A percentile compares a stretch with the other conserved stretches of the same genome.
Evolutionary conservation across 64 coral and sea anemone genomes (phyloP).

Genomic region (Pachyseris speciosa): DNA sequence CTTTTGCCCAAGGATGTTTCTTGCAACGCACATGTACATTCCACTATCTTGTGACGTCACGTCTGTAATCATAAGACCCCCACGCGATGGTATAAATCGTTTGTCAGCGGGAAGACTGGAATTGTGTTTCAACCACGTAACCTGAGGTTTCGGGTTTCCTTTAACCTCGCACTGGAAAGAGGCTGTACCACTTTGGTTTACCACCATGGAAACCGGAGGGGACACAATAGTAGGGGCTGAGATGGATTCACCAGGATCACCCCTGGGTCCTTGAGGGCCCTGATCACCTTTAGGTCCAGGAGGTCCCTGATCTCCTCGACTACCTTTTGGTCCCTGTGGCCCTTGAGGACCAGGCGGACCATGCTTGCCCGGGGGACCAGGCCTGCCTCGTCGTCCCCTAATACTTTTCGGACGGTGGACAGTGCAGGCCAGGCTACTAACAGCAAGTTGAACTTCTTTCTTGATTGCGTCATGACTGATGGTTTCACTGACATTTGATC

Average conservation of each 20-base stretch:
- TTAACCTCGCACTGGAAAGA: too few relatives aligned
- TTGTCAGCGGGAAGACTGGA: not conserved
- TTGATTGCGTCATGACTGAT: not conserved
- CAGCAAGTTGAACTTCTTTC: constrained; percentile 1
- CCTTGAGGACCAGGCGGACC: constrained; percentile 21
- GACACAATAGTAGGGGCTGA: constrained; percentile 18
- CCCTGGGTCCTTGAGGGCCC: too few relatives aligned
- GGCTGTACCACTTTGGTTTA: too few relatives aligned
- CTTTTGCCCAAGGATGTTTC: constrained; percentile 31
- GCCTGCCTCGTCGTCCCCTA: constrained; percentile 46
- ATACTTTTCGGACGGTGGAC: constrained; percentile 33
- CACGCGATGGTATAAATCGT: not conserved
- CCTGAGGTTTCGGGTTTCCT: constrained; percentile 59
- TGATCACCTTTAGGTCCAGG: too few relatives aligned
- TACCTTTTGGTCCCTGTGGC: constrained; percentile 29
- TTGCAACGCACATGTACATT: too few relatives aligned
- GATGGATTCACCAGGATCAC: too few relatives aligned
- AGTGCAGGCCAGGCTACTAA: constrained; percentile 20
- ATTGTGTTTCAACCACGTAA: constrained; percentile 63
- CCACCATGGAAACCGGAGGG: constrained; percentile 33
- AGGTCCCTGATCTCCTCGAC: constrained; percentile 23
- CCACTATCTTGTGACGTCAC: constrained; percentile 39
- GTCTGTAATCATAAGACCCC: not conserved
- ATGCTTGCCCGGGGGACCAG: too few relatives aligned
- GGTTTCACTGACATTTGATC: not conserved